Evolutionary conservation across 2,888 invertebrate genomes (phyloP), one percentile per base, ranked within the genome.

Genomic region (Drosophila crucigera): DNA sequence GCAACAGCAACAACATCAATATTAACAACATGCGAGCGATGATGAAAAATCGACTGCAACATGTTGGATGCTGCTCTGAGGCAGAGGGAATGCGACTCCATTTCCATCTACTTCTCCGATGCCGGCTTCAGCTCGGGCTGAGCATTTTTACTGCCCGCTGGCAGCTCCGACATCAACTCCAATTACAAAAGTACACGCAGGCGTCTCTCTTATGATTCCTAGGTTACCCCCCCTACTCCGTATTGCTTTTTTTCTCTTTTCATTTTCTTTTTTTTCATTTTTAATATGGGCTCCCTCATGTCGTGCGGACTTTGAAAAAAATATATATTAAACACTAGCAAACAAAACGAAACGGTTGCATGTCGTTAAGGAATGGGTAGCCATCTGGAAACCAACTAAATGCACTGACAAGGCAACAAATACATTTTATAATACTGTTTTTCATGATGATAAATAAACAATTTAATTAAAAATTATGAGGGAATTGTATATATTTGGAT

Each of bases 31-130:
- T 76, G 86, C 85, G 80, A 90, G 81, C 85, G 90, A 92, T 91
- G 90, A 90, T 92, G 92, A 91, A 91, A 91, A 91, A 91, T 91
- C 75, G 90, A 78, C 84, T 90, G 92, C 92, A 92, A 91, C 91
- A 91, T 92, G 91, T 91, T 92, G 91, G 79, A 76, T 88, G 91
- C 90, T 91, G 84, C 74, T 75, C 74, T 73, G 84, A 37, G 70
- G 68, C 77, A 62, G 52, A 43, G 67, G 41, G 47, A n/a, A 33
- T 56, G 59, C 47, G 56, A 53, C 63, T 70, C 65, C 69, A 54
- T 37, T 67, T 63, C 56, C 73, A 69, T 39, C 69, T 63, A 50
- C 73, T 62, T 30, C 47, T 37, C 52, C 63, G 14, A 49, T 50
- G 67, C 59, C 62, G 66, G 55, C 70, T 78, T 68, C 53, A 56